phyloP scores from a whole-genome alignment of 2,888 invertebrate species.

The Cancer borealis region DNA sequence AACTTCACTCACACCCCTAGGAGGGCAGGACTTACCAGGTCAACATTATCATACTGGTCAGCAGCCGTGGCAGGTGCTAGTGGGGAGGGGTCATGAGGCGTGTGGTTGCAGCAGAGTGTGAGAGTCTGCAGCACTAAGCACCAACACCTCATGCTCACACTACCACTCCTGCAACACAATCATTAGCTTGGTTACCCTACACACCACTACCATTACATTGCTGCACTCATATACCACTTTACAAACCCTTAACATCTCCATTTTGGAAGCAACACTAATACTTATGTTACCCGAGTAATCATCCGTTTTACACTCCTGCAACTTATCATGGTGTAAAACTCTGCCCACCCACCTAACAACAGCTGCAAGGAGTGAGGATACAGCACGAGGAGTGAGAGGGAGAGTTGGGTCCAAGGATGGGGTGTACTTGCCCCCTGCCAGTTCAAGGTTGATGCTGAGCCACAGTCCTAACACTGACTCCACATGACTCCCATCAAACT shows the following conservation, averaged over 20 bases:
- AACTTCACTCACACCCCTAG: too few relatives aligned
- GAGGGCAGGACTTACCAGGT: constrained; percentile 58
- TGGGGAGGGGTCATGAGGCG: constrained; percentile 57
- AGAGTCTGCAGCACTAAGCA: constrained; percentile 88
- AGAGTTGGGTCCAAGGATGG: constrained; percentile 82
- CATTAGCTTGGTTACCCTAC: not conserved
- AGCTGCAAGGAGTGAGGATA: constrained; percentile 85
- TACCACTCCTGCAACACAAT: constrained; percentile 78
- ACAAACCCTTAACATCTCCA: not conserved
- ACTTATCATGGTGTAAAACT: not conserved
- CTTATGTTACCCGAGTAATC: not conserved
- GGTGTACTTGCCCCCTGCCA: constrained; percentile 77
- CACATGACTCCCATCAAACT: constrained; percentile 88
- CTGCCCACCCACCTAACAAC: constrained; percentile 82
- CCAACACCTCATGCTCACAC: constrained; percentile 88
- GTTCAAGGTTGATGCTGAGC: constrained; percentile 89
- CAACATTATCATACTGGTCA: constrained; percentile 67
- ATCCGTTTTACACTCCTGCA: not conserved
- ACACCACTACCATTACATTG: not conserved
- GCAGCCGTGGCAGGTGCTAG: constrained; percentile 52
- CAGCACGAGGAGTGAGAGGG: constrained; percentile 84
- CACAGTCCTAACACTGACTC: constrained; percentile 92
- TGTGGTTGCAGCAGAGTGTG: constrained; percentile 85
- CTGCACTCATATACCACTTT: not conserved
- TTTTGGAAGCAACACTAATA: not conserved